phyloP scores from a whole-genome alignment of 2,888 invertebrate genomes.

The Creontiades dilutus region DNA sequence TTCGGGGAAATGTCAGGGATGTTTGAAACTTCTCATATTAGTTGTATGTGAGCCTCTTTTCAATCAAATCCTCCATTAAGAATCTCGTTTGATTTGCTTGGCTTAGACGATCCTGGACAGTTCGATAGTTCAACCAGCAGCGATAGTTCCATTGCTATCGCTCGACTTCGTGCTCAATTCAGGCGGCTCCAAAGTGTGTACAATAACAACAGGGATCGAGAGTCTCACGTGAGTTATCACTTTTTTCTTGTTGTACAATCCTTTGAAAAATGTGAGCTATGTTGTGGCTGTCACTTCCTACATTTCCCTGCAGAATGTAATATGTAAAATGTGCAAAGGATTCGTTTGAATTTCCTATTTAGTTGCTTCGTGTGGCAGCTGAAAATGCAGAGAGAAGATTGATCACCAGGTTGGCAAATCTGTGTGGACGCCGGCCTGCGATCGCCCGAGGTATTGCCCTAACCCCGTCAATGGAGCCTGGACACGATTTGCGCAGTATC shows the following conservation, averaged over 20 bases:
- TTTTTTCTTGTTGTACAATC: neutral
- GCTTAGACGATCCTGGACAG: neutral
- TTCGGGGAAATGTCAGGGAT: too few relatives aligned
- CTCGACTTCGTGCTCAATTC: constrained; percentile 74
- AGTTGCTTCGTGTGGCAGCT: constrained; percentile 74
- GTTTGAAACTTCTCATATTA: too few relatives aligned
- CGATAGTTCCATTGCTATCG: constrained; percentile 74
- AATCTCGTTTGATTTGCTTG: neutral
- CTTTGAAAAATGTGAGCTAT: too few relatives aligned
- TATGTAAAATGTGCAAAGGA: too few relatives aligned
- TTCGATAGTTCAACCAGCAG: constrained; percentile 4
- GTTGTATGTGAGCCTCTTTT: too few relatives aligned
- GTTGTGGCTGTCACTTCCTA: too few relatives aligned
- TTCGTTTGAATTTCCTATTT: neutral
- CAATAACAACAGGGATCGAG: constrained; percentile 72
- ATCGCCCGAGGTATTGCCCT: constrained; percentile 43
- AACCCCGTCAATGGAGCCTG: constrained; percentile 78
- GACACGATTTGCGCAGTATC: constrained; percentile 78
- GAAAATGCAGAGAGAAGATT: constrained; percentile 74
- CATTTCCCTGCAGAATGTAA: too few relatives aligned
- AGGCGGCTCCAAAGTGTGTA: constrained; percentile 74
- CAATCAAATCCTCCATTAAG: constrained; percentile 10
- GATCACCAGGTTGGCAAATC: constrained; percentile 73
- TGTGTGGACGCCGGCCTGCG: constrained; percentile 76
- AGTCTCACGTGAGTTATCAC: constrained; percentile 71